Base-by-base conservation (phyloP, 2,113 vertebrate genomes). In the Trinectes maculatus region DNA sequence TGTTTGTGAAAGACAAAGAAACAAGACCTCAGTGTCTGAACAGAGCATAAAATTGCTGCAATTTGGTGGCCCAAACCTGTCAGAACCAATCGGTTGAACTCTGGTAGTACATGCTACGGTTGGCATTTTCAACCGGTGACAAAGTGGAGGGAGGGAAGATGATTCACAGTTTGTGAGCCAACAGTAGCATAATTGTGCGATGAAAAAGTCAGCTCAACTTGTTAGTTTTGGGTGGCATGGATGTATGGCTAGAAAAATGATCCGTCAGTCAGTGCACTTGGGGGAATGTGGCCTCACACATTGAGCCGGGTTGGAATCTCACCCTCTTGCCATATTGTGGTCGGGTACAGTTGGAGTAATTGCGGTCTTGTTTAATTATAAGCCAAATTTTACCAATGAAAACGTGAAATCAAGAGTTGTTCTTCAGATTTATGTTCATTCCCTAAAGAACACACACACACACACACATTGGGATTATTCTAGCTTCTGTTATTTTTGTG, bases 1-100 rank as follows among this genome's bases (percentile, higher is more conserved):
- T 80, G 79, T 85, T 83, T 78, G 42, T 44, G 29, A 33, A 29
- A 62, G 73, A 87, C 82, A 84, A 87, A 89, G 60, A 82, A 77
- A 59, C 78, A 64, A 55, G 67, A 85, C 75, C 80, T 67, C 65
- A 51, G 66, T 46, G 34, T 79, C 69, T 83, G 61, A 77, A 74
- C 64, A 25, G 75, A 78, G 53, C 57, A 68, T 46, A 71, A 69
- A 78, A 66, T 56, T 68, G 22, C 55, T 61, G 64, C 60, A 58
- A 79, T 13, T 39, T 64, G 63, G 60, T 59, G 9, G 66, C 77
- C 62, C 80, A 80, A 58, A 77, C 67, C 59, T 86, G 87, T 91
- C 88, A 80, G 69, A 87, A 85, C 52, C 77, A 54, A 87, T 86
- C 63, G 62, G 58, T 55, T 65, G 62, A 85, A 47, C 62, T 31